A percentile compares a stretch with the other conserved stretches of the same genome.
Evolutionary conservation across 2,113 vertebrate species (phyloP).

Genomic region (Hassar affinis): DNA sequence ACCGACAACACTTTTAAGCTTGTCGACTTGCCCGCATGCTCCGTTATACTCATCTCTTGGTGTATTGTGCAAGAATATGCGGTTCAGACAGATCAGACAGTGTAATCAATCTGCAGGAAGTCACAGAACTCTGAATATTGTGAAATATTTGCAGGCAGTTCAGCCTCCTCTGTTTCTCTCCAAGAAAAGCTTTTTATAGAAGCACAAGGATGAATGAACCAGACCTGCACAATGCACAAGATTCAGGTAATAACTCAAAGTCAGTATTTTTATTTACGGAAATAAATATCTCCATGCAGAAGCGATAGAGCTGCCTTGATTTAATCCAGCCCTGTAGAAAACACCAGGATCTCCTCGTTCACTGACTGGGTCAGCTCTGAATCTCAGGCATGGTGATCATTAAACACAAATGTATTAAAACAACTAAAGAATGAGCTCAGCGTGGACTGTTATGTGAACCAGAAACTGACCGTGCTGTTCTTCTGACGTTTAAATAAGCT

Average conservation of each 20-base stretch:
- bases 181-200: neutral
- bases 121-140: neutral
- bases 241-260: neutral
- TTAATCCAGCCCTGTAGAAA: neutral
- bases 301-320: neutral
- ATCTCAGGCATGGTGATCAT: conserved; percentile 6
- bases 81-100: neutral
- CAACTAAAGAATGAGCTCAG: conserved; percentile 5
- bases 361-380: neutral
- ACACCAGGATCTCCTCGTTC: neutral
- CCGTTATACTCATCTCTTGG: neutral
- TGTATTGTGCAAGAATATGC: neutral
- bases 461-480: conserved; percentile 3
- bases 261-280: neutral
- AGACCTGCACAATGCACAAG: neutral
- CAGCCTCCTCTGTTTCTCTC: neutral
- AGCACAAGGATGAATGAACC: neutral
- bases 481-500: conserved; percentile 9
- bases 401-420: conserved; percentile 8
- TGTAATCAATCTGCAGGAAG: neutral
- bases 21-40: neutral
- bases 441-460: conserved; percentile 14
- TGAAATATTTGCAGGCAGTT: neutral
- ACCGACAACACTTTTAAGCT: neutral
- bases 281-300: neutral